A percentile compares a stretch with the other conserved stretches of the same genome.
phyloP scores from a whole-genome alignment of 2,113 vertebrate species.

The Nibea coibor region DNA sequence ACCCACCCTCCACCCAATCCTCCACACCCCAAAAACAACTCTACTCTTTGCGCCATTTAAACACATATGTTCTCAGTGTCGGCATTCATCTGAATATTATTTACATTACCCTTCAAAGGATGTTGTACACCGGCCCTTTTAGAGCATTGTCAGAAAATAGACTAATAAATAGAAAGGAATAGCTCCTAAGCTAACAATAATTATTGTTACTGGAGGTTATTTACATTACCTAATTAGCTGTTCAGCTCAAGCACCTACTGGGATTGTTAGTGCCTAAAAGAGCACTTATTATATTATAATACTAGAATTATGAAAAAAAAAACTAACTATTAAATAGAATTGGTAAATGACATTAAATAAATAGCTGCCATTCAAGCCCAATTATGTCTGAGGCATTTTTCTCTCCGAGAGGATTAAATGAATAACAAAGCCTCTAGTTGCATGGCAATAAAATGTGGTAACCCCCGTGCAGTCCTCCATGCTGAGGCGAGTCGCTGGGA shows the following conservation, averaged over 20 bases:
- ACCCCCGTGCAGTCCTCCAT: conserved; percentile 18
- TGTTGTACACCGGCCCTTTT: conserved; percentile 14
- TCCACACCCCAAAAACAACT: conserved; percentile 32
- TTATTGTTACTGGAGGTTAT: conserved; percentile 10
- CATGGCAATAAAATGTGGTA: conserved; percentile 18
- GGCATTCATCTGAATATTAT: conserved; percentile 41
- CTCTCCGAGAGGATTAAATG: conserved; percentile 34
- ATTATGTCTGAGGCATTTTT: conserved; percentile 19
- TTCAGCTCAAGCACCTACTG: conserved; percentile 20
- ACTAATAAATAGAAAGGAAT: background rate
- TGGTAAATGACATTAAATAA: conserved; percentile 34
- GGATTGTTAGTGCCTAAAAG: conserved; percentile 13
- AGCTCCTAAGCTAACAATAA: background rate
- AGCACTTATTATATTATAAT: conserved; percentile 16
- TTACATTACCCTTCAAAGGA: conserved; percentile 38
- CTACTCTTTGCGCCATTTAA: conserved; percentile 31
- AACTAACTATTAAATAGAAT: conserved; percentile 13
- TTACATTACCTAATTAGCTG: conserved; percentile 10
- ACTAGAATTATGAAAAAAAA: conserved; percentile 29
- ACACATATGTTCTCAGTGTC: conserved; percentile 20
- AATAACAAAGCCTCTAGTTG: conserved; percentile 40
- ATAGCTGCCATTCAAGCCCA: conserved; percentile 39
- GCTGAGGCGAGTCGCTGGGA: conserved; percentile 9
- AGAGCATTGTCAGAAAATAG: background rate
- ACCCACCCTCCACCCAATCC: conserved; percentile 24